Evolutionary conservation across 2,888 invertebrate genomes (phyloP).

Genomic region (Buathra laborator): DNA sequence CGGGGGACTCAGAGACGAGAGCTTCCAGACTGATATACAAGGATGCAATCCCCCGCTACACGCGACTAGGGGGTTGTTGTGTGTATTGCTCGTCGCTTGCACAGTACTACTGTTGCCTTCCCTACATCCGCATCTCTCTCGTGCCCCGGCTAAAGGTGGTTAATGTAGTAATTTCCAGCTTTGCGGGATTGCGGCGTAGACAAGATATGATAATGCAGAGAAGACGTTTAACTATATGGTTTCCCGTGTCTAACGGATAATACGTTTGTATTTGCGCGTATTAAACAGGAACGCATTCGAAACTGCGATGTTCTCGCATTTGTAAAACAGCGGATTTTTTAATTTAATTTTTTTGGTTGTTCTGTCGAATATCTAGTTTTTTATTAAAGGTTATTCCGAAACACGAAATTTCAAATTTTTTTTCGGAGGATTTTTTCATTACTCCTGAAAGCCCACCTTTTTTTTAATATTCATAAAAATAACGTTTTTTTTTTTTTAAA

Average conservation of each 20-base stretch:
- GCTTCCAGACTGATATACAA: conserved; percentile 22
- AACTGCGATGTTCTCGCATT: neutral
- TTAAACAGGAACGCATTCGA: conserved; percentile 12
- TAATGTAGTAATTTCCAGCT: conserved; percentile 77
- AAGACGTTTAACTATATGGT: conserved; percentile 48
- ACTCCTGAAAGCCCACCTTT: too few species aligned
- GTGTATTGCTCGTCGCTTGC: conserved; percentile 23
- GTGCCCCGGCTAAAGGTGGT: conserved; percentile 45
- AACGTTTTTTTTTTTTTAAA: too few species aligned
- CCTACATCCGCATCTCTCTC: conserved; percentile 37
- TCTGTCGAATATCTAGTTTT: neutral
- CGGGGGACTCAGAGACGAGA: neutral
- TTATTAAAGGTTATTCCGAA: too few species aligned
- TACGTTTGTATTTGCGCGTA: conserved; percentile 21
- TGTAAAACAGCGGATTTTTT: neutral
- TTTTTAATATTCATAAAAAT: too few species aligned
- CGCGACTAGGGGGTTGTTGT: neutral
- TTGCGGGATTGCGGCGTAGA: conserved; percentile 75
- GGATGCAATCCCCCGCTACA: conserved; percentile 6
- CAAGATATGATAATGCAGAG: conserved; percentile 76
- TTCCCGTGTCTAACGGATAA: conserved; percentile 14
- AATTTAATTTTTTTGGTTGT: neutral
- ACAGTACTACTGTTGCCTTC: conserved; percentile 30
- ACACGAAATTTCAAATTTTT: too few species aligned
- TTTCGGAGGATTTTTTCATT: too few species aligned